phyloP scores from a whole-genome alignment of 2,113 vertebrate species.

The Proteles cristata region DNA sequence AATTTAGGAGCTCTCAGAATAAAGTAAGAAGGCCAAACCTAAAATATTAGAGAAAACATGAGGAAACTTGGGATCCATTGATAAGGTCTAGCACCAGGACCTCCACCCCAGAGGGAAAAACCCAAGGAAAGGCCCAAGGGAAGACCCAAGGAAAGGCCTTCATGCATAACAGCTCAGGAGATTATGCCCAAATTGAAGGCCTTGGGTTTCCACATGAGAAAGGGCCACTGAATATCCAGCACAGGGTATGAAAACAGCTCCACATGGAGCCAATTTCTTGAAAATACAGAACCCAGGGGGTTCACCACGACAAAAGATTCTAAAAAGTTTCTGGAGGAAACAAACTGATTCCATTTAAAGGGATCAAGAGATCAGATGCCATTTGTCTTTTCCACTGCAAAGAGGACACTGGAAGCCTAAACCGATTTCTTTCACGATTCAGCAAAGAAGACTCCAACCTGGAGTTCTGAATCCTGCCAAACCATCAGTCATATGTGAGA shows the following conservation, averaged over 20 bases:
- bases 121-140: too few species aligned
- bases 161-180: background rate
- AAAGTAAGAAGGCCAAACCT: too few species aligned
- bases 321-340: background rate
- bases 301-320: background rate
- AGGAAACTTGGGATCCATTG: too few species aligned
- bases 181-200: background rate
- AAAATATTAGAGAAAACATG: too few species aligned
- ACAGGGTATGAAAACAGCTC: background rate
- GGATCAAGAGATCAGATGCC: background rate
- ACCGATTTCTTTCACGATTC: background rate
- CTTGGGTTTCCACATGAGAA: background rate
- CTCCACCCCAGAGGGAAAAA: background rate
- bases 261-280: background rate
- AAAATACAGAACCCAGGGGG: background rate
- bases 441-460: too few species aligned
- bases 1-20: too few species aligned
- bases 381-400: background rate
- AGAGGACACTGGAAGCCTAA: background rate
- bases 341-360: background rate
- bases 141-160: background rate
- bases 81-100: background rate
- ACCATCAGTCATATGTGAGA: too few species aligned
- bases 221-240: background rate
- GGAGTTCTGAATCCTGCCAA: too few species aligned